These are phyloP conservation scores for Pogonognathellus flavescens DNA, from an alignment of 1,140 invertebrate species.

Conservation along the genomic window DNA sequence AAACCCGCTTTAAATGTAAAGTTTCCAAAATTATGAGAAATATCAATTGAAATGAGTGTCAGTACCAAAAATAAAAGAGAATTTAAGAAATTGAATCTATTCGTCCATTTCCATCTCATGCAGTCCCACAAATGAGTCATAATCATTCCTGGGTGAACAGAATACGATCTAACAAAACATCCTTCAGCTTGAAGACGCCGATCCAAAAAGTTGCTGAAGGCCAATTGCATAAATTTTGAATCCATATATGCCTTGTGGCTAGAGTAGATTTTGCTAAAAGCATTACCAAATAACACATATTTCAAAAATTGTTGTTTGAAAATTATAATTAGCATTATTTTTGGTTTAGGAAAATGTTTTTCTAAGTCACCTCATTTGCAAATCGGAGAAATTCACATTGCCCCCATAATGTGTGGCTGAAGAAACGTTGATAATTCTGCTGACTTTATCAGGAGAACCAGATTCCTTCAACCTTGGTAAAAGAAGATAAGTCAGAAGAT, in stretches of 20 bases:
- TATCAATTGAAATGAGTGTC: not conserved
- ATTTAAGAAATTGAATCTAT: not conserved
- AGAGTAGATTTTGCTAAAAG: constrained; percentile 58
- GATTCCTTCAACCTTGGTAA: constrained; percentile 76
- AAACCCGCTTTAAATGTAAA: constrained; percentile 41
- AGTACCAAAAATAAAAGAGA: not conserved
- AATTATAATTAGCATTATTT: too few relatives aligned
- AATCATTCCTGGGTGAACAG: constrained; percentile 90
- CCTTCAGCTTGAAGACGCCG: constrained; percentile 75
- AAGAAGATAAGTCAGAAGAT: constrained; percentile 86
- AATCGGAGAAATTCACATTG: constrained; percentile 77
- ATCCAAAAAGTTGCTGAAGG: constrained; percentile 81
- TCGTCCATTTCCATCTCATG: not conserved
- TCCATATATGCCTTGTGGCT: constrained; percentile 79
- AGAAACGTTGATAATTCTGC: constrained; percentile 89
- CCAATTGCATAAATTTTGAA: constrained; percentile 89
- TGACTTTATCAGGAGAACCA: constrained; percentile 64
- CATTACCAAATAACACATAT: not conserved
- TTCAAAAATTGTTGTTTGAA: too few relatives aligned
- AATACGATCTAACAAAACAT: constrained; percentile 77
- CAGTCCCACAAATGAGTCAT: constrained; percentile 81
- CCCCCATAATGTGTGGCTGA: constrained; percentile 80
- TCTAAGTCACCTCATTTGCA: constrained; percentile 79
- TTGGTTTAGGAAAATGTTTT: constrained; percentile 2
- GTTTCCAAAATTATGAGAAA: not conserved